A percentile compares a stretch with the other conserved stretches of the same genome.
phyloP scores from a whole-genome alignment of 1,140 invertebrate genomes.

The Coelopa frigida region DNA sequence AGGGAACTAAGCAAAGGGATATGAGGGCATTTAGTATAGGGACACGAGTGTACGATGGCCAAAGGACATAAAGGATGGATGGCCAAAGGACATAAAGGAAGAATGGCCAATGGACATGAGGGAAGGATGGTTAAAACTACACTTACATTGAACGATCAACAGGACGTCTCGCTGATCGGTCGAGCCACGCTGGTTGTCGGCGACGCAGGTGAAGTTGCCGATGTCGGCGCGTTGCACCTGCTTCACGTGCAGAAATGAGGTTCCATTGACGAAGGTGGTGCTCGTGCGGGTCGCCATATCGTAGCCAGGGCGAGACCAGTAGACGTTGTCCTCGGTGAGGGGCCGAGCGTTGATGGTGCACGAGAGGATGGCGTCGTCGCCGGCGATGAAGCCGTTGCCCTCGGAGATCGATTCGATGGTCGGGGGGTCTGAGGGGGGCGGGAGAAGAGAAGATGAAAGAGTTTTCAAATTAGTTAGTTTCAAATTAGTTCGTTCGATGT shows the following conservation, averaged over 20 bases:
- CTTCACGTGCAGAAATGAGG: conserved; percentile 70
- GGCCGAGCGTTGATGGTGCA: conserved; percentile 84
- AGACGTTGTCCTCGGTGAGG: conserved; percentile 68
- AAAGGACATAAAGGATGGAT: background rate
- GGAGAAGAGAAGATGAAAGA: background rate
- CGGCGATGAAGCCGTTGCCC: conserved; percentile 64
- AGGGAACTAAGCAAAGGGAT: background rate
- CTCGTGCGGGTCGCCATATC: conserved; percentile 57
- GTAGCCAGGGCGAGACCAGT: conserved; percentile 72
- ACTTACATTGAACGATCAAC: conserved; percentile 77
- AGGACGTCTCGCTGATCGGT: conserved; percentile 53
- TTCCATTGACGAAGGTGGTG: conserved; percentile 63
- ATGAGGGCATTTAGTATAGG: background rate
- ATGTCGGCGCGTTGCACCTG: conserved; percentile 74
- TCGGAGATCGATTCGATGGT: conserved; percentile 68
- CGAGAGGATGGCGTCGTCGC: conserved; percentile 74
- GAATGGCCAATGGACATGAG: background rate
- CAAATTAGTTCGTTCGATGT: too few relatives aligned
- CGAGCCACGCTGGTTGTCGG: conserved; percentile 83
- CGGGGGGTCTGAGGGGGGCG: conserved; percentile 46
- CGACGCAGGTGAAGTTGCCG: conserved; percentile 81
- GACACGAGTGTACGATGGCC: too few relatives aligned
- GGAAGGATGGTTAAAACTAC: too few relatives aligned
- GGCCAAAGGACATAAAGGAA: background rate
- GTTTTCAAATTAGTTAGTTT: too few relatives aligned